Evolutionary conservation across 2,888 invertebrate species (phyloP).

Genomic region (Dexiosoma caninum): DNA sequence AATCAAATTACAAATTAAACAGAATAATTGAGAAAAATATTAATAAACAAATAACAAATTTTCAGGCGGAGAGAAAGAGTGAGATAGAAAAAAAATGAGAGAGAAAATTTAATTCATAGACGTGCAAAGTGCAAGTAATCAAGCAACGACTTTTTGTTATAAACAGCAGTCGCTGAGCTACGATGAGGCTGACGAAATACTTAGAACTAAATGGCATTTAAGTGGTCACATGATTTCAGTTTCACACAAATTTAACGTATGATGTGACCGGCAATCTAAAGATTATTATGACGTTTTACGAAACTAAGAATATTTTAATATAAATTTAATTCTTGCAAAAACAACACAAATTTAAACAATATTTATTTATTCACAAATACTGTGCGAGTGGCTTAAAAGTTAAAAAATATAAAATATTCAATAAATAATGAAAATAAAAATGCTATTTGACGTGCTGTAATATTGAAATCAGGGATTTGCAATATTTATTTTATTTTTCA

Average conservation of each 20-base stretch:
- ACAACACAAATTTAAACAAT: slow-evolving; percentile 2
- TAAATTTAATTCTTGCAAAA: not conserved
- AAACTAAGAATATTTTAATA: slow-evolving; percentile 8
- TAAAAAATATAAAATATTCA: not conserved
- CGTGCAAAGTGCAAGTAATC: slow-evolving; percentile 24
- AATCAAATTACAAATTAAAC: not conserved
- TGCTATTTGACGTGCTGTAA: too few species aligned
- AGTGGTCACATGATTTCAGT: slow-evolving; percentile 57
- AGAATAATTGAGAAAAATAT: not conserved
- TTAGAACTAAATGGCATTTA: not conserved
- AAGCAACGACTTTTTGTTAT: not conserved
- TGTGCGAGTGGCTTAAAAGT: not conserved
- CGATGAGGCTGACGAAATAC: not conserved
- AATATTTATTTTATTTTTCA: too few species aligned
- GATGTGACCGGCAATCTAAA: not conserved
- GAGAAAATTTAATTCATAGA: not conserved
- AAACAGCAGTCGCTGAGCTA: not conserved
- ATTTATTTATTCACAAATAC: not conserved
- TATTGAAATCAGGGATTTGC: too few species aligned
- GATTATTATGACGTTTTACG: slow-evolving; percentile 44
- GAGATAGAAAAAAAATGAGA: not conserved
- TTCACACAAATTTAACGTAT: slow-evolving; percentile 39
- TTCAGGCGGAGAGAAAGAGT: too few species aligned
- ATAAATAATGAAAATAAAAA: too few species aligned
- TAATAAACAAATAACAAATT: not conserved